These are phyloP conservation scores for Smutsia gigantea DNA, from an alignment of 2,797 vertebrate genomes.

Conservation along the genomic window DNA sequence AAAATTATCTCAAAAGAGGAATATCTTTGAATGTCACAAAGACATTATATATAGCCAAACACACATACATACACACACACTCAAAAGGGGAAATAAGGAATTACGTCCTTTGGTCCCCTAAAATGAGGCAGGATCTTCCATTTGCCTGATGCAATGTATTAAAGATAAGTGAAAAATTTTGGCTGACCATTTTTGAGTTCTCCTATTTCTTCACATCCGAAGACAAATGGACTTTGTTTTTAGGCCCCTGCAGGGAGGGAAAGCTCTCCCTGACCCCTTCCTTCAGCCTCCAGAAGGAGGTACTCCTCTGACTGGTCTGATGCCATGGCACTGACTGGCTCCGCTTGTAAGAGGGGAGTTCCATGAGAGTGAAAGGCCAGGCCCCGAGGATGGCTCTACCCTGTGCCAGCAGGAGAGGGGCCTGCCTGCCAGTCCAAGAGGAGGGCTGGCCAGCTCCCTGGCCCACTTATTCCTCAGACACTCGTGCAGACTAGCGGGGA, in stretches of 20 bases:
- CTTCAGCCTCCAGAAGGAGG: background rate
- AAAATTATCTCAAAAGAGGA: slow-evolving; percentile 34
- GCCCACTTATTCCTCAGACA: background rate
- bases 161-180: background rate
- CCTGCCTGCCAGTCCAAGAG: background rate
- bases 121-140: background rate
- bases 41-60: background rate
- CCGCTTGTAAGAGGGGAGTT: background rate
- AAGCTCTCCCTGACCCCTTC: background rate
- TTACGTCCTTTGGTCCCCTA: background rate
- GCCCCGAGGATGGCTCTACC: background rate
- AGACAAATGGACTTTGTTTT: background rate
- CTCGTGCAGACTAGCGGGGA: background rate
- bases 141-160: background rate
- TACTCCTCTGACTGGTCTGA: background rate
- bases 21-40: background rate
- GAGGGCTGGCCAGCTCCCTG: background rate
- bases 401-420: background rate
- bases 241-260: background rate
- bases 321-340: background rate
- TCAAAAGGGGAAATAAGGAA: background rate
- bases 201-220: background rate
- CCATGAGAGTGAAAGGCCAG: background rate
- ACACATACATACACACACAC: background rate
- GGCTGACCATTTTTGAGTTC: background rate